A percentile compares a stretch with the other conserved stretches of the same genome.
These are phyloP conservation scores for Stichodactyla mertensii DNA, from an alignment of 64 coral and sea anemone species.

Conservation along the genomic window DNA sequence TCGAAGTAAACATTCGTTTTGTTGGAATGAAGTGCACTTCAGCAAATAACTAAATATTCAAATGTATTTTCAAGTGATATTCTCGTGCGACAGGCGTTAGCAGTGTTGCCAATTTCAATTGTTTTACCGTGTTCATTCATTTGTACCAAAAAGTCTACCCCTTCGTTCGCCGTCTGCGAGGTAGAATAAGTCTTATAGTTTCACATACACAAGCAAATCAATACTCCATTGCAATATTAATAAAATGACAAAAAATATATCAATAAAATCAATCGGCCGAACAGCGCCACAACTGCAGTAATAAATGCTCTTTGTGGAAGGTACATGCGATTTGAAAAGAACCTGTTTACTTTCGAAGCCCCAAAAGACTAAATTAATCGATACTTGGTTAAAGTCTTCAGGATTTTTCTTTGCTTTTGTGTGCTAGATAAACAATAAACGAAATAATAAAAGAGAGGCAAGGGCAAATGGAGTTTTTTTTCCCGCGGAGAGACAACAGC, in stretches of 20 bases:
- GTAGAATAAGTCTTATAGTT: not conserved
- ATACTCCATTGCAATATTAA: conserved; percentile 47
- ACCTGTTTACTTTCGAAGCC: conserved; percentile 67
- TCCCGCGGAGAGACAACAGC: conserved; percentile 13
- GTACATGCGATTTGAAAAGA: conserved; percentile 50
- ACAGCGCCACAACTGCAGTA: conserved; percentile 52
- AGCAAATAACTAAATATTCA: conserved; percentile 60
- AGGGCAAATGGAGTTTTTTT: conserved; percentile 3
- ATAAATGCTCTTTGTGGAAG: conserved; percentile 60
- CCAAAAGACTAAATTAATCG: conserved; percentile 79
- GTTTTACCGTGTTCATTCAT: not conserved
- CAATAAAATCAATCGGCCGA: conserved; percentile 53
- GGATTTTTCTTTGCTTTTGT: conserved; percentile 81
- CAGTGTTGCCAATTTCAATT: conserved; percentile 11
- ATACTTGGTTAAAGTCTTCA: conserved; percentile 76
- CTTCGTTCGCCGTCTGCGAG: not conserved
- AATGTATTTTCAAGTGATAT: conserved; percentile 20
- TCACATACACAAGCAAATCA: not conserved
- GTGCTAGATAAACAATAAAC: conserved; percentile 75
- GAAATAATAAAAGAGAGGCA: conserved; percentile 42
- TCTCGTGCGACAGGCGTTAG: conserved; percentile 6
- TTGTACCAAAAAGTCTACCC: not conserved
- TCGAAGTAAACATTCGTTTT: conserved; percentile 38
- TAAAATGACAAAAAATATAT: conserved; percentile 65
- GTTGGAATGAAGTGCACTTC: conserved; percentile 32